Evolutionary conservation across 1,140 invertebrate genomes (phyloP).

Genomic region (Mylabris phalerata): DNA sequence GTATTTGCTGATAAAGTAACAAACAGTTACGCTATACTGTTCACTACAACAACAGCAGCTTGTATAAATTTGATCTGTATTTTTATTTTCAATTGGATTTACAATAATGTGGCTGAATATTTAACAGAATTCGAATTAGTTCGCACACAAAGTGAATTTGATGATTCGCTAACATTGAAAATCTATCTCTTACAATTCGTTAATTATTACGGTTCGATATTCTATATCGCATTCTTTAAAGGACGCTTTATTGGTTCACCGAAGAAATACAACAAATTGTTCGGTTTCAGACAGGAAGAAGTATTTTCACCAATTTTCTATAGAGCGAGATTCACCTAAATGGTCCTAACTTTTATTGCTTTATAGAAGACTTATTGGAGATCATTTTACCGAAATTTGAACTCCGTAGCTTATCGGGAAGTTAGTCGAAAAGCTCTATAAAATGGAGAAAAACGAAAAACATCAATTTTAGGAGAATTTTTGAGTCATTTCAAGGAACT

Average conservation of each 20-base stretch:
- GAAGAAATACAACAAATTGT: constrained; percentile 66
- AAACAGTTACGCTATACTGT: constrained; percentile 66
- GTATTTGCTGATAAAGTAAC: constrained; percentile 55
- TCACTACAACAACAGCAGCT: constrained; percentile 79
- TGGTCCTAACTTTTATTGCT: too few relatives aligned
- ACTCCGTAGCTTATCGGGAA: too few relatives aligned
- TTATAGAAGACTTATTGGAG: too few relatives aligned
- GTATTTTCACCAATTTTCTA: constrained; percentile 39
- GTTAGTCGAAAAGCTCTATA: too few relatives aligned
- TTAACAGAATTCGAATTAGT: constrained; percentile 91
- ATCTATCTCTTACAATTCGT: constrained; percentile 97
- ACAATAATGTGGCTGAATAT: constrained; percentile 81
- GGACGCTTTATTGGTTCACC: constrained; percentile 87
- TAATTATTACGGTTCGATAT: constrained; percentile 97
- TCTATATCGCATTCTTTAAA: constrained; percentile 98
- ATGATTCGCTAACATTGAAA: constrained; percentile 93
- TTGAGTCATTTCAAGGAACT: too few relatives aligned
- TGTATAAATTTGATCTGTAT: constrained; percentile 82
- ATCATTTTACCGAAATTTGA: too few relatives aligned
- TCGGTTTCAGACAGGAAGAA: constrained; percentile 78
- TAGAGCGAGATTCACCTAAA: too few relatives aligned
- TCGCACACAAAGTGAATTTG: constrained; percentile 95
- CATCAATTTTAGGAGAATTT: too few relatives aligned
- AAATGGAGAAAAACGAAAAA: too few relatives aligned
- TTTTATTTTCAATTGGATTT: constrained; percentile 82